phyloP scores from a whole-genome alignment of 64 coral and sea anemone species.

The Actinia tenebrosa region DNA sequence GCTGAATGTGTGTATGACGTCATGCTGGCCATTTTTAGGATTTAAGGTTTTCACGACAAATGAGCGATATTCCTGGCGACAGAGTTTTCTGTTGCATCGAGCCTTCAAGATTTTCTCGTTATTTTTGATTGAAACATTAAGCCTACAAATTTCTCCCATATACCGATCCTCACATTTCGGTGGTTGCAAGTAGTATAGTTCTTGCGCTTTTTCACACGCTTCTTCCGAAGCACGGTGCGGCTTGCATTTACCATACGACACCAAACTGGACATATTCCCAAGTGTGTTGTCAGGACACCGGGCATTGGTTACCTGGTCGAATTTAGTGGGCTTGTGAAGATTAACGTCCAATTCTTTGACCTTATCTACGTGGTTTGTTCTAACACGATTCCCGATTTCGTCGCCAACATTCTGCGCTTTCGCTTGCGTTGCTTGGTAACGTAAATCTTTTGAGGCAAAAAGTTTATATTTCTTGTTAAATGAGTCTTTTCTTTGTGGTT shows the following conservation, averaged over 20 bases:
- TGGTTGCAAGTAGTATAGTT: slow-evolving; percentile 25
- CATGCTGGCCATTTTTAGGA: neutral
- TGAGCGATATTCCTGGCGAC: neutral
- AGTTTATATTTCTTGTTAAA: neutral
- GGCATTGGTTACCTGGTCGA: neutral
- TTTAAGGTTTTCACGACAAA: slow-evolving; percentile 15
- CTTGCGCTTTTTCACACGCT: neutral
- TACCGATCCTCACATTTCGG: neutral
- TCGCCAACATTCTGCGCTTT: neutral
- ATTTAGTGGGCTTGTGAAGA: neutral
- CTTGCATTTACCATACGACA: slow-evolving; percentile 27
- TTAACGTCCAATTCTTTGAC: neutral
- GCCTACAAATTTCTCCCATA: slow-evolving; percentile 23
- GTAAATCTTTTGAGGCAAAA: neutral
- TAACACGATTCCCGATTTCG: neutral
- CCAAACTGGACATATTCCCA: neutral
- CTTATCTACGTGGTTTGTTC: neutral
- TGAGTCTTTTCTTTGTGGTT: neutral
- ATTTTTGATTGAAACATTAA: neutral
- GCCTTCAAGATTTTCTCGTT: neutral
- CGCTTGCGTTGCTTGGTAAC: neutral
- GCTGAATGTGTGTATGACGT: slow-evolving; percentile 12
- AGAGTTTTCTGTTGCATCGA: slow-evolving; percentile 12
- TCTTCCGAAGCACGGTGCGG: slow-evolving; percentile 19
- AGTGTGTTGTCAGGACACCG: slow-evolving; percentile 14